phyloP scores from a whole-genome alignment of 92 coral and sea anemone species.

The Zoanthus sociatus region DNA sequence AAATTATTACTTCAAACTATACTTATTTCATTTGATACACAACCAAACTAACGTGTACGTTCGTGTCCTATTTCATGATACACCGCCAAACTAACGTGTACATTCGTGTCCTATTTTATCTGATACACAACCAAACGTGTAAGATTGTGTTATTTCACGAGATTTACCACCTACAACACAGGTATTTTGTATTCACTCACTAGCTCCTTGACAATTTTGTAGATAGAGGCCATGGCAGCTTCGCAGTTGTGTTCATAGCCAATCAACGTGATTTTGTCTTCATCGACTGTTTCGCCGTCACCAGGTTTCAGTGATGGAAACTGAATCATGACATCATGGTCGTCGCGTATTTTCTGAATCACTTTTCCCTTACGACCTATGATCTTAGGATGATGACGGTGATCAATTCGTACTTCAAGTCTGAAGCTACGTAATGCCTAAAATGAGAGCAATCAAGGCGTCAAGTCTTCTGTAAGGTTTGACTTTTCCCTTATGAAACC shows the following conservation, averaged over 20 bases:
- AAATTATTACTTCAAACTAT: too few relatives aligned
- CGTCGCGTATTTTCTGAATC: conserved; percentile 88
- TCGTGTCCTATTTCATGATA: not conserved
- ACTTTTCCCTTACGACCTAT: conserved; percentile 95
- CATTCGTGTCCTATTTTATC: too few relatives aligned
- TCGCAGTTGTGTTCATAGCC: conserved; percentile 96
- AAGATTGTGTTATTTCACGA: not conserved
- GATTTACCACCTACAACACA: not conserved
- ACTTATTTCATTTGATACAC: not conserved
- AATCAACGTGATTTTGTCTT: conserved; percentile 82
- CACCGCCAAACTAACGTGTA: too few relatives aligned
- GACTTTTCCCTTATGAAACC: too few relatives aligned
- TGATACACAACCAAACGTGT: too few relatives aligned
- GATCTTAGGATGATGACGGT: conserved; percentile 92
- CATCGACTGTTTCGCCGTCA: conserved; percentile 60
- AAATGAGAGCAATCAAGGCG: not conserved
- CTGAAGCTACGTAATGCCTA: conserved; percentile 94
- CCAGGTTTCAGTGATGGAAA: conserved; percentile 72
- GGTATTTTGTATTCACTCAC: conserved; percentile 56
- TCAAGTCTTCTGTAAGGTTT: too few relatives aligned
- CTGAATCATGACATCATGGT: conserved; percentile 93
- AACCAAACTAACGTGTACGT: too few relatives aligned
- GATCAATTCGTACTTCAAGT: conserved; percentile 78
- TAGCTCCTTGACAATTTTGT: conserved; percentile 87
- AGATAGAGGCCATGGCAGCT: conserved; percentile 90